phyloP scores from a whole-genome alignment of 2,113 vertebrate species.

The Girardinichthys multiradiatus region DNA sequence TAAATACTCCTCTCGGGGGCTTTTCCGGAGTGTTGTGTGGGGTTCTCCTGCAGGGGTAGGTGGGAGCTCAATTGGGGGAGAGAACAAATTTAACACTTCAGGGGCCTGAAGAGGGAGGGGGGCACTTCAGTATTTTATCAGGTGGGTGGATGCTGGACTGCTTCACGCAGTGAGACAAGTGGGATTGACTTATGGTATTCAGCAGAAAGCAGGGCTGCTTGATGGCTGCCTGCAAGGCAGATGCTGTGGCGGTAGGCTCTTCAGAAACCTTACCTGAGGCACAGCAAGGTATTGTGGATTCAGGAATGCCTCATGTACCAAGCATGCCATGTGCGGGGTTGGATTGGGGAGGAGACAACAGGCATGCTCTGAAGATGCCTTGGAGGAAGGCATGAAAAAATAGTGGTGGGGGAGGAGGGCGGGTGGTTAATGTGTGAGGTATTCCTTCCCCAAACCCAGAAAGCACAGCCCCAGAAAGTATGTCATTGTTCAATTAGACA shows the following conservation, averaged over 20 bases:
- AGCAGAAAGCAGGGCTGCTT: conserved; percentile 60
- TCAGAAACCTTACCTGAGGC: conserved; percentile 75
- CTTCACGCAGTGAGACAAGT: conserved; percentile 82
- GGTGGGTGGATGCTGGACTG: conserved; percentile 80
- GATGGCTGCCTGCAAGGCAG: conserved; percentile 55
- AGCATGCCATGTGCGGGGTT: conserved; percentile 49
- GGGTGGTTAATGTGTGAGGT: conserved; percentile 43
- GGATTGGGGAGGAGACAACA: conserved; percentile 66
- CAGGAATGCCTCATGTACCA: conserved; percentile 56
- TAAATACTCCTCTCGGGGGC: conserved; percentile 61
- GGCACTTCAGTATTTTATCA: conserved; percentile 75
- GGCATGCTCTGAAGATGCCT: conserved; percentile 55
- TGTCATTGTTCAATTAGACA: conserved; percentile 72
- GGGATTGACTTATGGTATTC: conserved; percentile 80
- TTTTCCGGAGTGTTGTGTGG: conserved; percentile 70
- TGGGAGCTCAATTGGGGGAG: conserved; percentile 61
- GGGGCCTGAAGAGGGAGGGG: conserved; percentile 63
- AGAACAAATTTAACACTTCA: conserved; percentile 83
- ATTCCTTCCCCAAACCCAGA: conserved; percentile 47
- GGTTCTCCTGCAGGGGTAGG: conserved; percentile 68
- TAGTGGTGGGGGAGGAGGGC: conserved; percentile 26
- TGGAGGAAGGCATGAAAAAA: conserved; percentile 47
- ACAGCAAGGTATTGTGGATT: conserved; percentile 66
- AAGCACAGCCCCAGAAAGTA: conserved; percentile 56
- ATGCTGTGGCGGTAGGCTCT: conserved; percentile 52